Evolutionary conservation across 2,113 vertebrate genomes (phyloP), one percentile per base, ranked within the genome.

Genomic region (Stigmatopora argus): DNA sequence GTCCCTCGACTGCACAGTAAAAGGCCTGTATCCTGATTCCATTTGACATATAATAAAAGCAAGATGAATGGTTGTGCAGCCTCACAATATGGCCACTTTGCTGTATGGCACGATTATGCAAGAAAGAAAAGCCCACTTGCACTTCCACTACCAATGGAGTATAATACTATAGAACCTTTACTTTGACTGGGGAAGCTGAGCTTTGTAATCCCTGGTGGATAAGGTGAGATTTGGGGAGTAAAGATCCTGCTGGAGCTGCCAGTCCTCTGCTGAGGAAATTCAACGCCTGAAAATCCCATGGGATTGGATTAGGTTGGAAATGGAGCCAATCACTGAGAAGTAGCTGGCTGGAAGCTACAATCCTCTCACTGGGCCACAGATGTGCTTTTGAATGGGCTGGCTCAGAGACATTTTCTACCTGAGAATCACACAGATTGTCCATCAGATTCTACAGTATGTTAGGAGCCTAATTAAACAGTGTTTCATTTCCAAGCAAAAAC

Each of bases 251-350:
- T 73, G 82, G 81, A 86, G 77, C 85, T 70, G 84, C 83, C 83
- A 85, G 80, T 86, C 79, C 65, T 75, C 79, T 31, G 80, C 79
- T 72, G 85, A 80, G 71, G 83, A 84, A 85, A 83, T 74, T 80
- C 87, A 83, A 69, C 59, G 65, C 64, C 73, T 78, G 78, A 82
- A 80, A 87, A 84, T 88, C 87, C 83, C 75, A 70, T 53, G 85
- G 86, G 89, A 89, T 86, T 81, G 86, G 85, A 89, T 90, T 87
- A 89, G 81, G 72, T 74, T 75, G 75, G 80, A 78, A 87, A 78
- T 73, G 65, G 81, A 87, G 83, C 84, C 84, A 85, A 80, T 83
- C 82, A 82, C 72, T 67, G 83, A 85, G 78, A 83, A 78, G 80
- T 70, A 70, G 75, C 74, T 80, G 79, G 80, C 81, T 79, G 72